A percentile compares a stretch with the other conserved stretches of the same genome.
phyloP scores from a whole-genome alignment of 2,113 vertebrate genomes.

The Grammomys surdaster region DNA sequence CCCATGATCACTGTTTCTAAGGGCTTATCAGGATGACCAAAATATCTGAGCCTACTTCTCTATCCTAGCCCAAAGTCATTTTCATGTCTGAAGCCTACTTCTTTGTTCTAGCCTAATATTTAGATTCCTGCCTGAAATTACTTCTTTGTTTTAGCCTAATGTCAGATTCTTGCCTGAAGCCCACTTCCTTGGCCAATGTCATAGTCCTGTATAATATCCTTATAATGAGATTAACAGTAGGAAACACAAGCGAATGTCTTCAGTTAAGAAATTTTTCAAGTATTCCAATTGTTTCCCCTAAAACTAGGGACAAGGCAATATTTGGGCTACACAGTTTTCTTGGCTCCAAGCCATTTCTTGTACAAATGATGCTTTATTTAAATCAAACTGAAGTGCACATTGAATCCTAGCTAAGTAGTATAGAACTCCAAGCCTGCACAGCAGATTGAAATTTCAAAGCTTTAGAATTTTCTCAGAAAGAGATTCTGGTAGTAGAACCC shows the following conservation, averaged over 20 bases:
- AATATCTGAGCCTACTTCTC: no score
- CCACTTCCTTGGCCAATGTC: no score
- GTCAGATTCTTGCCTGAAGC: no score
- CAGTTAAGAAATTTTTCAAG: slow-evolving; percentile 37
- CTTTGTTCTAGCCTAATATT: no score
- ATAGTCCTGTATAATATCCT: not conserved
- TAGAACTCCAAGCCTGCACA: not conserved
- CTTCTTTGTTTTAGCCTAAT: no score
- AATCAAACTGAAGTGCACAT: not conserved
- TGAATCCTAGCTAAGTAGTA: not conserved
- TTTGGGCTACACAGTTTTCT: not conserved
- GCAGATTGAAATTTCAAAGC: not conserved
- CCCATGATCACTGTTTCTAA: no score
- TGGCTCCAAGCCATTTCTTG: slow-evolving; percentile 41
- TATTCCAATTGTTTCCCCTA: slow-evolving; percentile 10
- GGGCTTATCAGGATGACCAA: no score
- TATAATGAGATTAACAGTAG: slow-evolving; percentile 8
- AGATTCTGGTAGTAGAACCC: not conserved
- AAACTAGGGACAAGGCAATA: not conserved
- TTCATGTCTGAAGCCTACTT: no score
- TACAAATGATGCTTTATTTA: slow-evolving; percentile 52
- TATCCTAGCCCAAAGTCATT: no score
- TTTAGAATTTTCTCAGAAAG: not conserved
- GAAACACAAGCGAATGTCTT: slow-evolving; percentile 63
- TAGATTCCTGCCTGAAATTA: no score